Evolutionary conservation across 35 echinoderm and acorn worm genomes (phyloP).

Genomic region (Anneissia japonica): DNA sequence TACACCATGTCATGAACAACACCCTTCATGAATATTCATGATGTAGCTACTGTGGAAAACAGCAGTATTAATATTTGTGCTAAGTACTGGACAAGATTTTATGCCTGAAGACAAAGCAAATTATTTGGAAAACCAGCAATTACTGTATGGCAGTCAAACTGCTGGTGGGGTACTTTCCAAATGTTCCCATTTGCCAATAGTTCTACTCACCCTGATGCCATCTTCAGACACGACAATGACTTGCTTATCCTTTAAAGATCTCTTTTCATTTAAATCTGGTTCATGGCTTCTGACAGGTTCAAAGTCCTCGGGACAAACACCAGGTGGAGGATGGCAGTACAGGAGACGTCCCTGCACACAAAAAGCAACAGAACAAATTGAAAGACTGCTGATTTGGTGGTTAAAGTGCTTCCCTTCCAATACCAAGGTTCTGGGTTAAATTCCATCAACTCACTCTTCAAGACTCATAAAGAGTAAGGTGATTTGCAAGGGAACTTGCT

Average conservation of each 20-base stretch:
- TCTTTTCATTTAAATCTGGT: constrained; percentile 3
- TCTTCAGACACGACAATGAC: constrained; percentile 53
- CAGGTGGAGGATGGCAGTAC: constrained; percentile 72
- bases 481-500: not conserved
- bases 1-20: not conserved
- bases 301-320: constrained; percentile 45
- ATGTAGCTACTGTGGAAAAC: not conserved
- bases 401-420: not conserved
- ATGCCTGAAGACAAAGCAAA: not conserved
- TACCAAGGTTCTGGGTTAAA: not conserved
- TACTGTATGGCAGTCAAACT: no score
- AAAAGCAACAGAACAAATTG: not conserved
- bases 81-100: not conserved
- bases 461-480: not conserved
- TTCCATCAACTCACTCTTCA: not conserved
- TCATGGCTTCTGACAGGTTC: not conserved
- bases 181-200: no score
- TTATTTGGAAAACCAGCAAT: no score
- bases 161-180: no score
- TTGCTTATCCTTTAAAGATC: constrained; percentile 11
- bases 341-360: constrained; percentile 58
- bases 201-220: constrained; percentile 49
- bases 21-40: not conserved
- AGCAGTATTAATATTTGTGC: not conserved
- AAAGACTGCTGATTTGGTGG: not conserved